Evolutionary conservation across 2,888 invertebrate genomes (phyloP).

Genomic region (Tipula unca): DNA sequence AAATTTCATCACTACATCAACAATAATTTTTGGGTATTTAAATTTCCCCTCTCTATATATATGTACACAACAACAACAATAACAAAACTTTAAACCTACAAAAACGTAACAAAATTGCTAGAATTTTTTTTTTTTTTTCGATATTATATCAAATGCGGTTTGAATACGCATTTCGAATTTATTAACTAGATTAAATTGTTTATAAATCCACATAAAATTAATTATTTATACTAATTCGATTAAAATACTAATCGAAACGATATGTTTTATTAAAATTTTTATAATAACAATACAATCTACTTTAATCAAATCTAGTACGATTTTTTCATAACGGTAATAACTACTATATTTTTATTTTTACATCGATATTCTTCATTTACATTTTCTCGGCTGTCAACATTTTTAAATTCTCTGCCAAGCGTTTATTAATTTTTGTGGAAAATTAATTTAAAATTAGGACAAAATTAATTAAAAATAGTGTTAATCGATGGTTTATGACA

Average conservation of each 20-base stretch:
- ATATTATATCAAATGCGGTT: neutral
- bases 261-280: neutral
- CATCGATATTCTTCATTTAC: neutral
- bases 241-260: neutral
- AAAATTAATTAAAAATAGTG: neutral
- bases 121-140: neutral
- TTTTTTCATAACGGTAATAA: slow-evolving; percentile 15
- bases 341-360: slow-evolving; percentile 9
- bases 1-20: neutral
- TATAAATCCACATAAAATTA: neutral
- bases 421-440: neutral
- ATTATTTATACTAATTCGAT: neutral
- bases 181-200: neutral
- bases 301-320: neutral
- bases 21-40: neutral
- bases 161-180: neutral
- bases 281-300: slow-evolving; percentile 15
- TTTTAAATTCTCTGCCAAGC: slow-evolving; percentile 14
- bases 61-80: neutral
- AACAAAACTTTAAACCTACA: too few relatives aligned
- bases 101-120: neutral
- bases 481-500: neutral
- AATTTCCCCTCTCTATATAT: neutral
- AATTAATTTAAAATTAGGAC: neutral
- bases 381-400: neutral